phyloP scores from a whole-genome alignment of 2,113 vertebrate genomes.

The Artemisiospiza belli region DNA sequence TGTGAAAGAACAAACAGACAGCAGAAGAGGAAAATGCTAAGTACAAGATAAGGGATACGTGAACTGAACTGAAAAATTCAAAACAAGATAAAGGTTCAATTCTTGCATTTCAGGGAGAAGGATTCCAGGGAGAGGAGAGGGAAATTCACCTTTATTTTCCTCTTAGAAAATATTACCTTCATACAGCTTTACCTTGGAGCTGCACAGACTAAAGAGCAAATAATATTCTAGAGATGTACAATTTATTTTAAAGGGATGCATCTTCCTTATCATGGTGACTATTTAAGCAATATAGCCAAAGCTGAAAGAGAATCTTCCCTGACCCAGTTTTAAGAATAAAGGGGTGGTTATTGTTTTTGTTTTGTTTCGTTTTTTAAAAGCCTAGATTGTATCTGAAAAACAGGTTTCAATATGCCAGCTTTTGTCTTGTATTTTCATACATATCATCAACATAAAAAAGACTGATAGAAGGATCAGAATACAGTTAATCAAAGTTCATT shows the following conservation, averaged over 20 bases:
- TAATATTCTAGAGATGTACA: not conserved
- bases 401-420: not conserved
- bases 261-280: not conserved
- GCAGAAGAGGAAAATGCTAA: not conserved
- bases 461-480: not conserved
- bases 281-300: not conserved
- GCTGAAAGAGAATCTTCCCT: not conserved
- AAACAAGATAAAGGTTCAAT: not conserved
- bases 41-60: not conserved
- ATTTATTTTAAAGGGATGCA: not conserved
- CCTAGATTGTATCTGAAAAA: not conserved
- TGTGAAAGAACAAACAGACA: not conserved
- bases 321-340: not conserved
- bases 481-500: not conserved
- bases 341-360: not conserved
- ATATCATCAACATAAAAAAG: not conserved
- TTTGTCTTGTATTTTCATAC: not conserved
- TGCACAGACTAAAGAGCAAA: not conserved
- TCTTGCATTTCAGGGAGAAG: not conserved
- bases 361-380: not conserved
- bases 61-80: not conserved
- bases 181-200: not conserved
- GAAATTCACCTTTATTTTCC: not conserved
- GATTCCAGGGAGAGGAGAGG: not conserved
- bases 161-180: not conserved